These are phyloP conservation scores for Gallinago stenura DNA, from an alignment of 2,797 vertebrate genomes.

Conservation along the genomic window DNA sequence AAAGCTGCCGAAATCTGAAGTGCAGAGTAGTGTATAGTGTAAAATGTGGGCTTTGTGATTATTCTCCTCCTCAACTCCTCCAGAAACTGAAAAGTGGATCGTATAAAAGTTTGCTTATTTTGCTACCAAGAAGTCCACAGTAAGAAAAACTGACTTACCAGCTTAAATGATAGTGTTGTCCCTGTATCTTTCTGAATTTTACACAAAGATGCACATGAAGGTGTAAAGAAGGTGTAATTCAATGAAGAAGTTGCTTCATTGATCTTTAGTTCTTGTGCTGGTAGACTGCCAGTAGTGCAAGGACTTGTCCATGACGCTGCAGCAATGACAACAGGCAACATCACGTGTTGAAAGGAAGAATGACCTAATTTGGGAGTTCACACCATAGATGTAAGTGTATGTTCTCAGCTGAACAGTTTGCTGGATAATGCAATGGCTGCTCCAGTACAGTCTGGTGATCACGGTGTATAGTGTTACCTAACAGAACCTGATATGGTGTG, in stretches of 20 bases:
- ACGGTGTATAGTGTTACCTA: neutral
- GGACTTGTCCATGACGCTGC: neutral
- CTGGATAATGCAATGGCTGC: neutral
- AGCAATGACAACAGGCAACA: neutral
- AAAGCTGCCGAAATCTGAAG: neutral
- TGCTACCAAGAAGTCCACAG: neutral
- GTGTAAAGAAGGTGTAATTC: neutral
- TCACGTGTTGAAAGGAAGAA: neutral
- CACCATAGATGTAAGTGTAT: neutral
- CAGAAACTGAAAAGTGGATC: neutral
- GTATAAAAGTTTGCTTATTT: neutral
- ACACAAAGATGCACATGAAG: neutral
- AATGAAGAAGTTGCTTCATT: neutral
- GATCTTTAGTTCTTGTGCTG: neutral
- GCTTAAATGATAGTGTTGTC: neutral
- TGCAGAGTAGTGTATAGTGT: neutral
- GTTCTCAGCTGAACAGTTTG: neutral
- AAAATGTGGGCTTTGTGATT: neutral
- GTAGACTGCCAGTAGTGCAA: neutral
- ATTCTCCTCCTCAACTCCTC: rapidly evolving
- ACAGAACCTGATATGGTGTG: neutral
- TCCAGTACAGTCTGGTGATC: neutral
- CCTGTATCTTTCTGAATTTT: neutral
- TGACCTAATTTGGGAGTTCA: neutral
- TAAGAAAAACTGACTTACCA: neutral